Conservation (phyloP, 2,797 vertebrate species). For the Centroberyx gerrardi region DNA sequence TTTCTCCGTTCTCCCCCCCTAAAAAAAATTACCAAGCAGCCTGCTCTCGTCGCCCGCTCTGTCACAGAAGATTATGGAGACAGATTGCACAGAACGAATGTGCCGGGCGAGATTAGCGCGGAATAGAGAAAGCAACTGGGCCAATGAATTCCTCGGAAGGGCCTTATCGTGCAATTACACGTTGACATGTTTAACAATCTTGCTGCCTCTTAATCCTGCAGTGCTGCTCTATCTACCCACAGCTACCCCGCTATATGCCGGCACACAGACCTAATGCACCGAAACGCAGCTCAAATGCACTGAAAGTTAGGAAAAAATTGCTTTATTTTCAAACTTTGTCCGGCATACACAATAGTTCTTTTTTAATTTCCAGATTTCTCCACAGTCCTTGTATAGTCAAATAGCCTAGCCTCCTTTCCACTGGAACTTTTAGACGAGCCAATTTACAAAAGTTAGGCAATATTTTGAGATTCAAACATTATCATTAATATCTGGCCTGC, state of each 20-base stretch:
- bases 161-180: constrained; percentile 99
- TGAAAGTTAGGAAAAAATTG: constrained; percentile 75
- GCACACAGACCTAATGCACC: constrained; percentile 81
- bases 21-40: constrained; percentile 83
- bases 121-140: constrained; percentile 99
- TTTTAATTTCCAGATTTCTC: constrained; percentile 63
- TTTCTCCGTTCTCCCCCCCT: constrained; percentile 89
- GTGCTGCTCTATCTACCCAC: constrained; percentile 91
- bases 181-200: constrained; percentile 99
- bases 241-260: constrained; percentile 71
- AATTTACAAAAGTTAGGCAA: constrained; percentile 31
- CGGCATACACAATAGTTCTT: constrained; percentile 37
- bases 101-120: constrained; percentile 99
- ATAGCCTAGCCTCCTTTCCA: constrained; percentile 49
- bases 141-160: constrained; percentile 99
- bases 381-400: constrained; percentile 52
- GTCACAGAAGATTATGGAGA: constrained; percentile 99
- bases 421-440: constrained; percentile 50
- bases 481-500: constrained; percentile 4
- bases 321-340: constrained; percentile 79
- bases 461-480: constrained; percentile 37
- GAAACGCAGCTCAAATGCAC: constrained; percentile 72
- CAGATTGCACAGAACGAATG: constrained; percentile 99
- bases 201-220: constrained; percentile 99
- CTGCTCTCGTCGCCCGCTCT: constrained; percentile 92